phyloP scores from a whole-genome alignment of 2,797 vertebrate species.

The Danio aesculapii region DNA sequence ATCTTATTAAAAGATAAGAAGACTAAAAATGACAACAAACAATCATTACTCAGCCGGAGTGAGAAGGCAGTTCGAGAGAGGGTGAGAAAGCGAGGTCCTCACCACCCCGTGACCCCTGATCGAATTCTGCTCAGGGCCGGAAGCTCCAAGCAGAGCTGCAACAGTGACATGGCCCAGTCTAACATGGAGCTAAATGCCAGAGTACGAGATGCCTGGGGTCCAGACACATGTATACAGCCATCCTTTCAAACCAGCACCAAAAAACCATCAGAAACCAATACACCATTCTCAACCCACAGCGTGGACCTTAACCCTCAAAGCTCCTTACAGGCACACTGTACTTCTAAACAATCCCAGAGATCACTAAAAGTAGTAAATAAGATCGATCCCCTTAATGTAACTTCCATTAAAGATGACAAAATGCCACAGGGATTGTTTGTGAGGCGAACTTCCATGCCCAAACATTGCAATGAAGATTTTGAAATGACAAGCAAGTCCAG shows the following conservation, averaged over 20 bases:
- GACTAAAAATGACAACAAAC: background rate
- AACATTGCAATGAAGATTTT: slow-evolving; percentile 18
- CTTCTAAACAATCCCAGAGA: slow-evolving; percentile 21
- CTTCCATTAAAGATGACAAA: slow-evolving; percentile 51
- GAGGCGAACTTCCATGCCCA: background rate
- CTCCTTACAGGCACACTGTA: background rate
- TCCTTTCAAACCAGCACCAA: slow-evolving; percentile 8
- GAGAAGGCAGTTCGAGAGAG: slow-evolving; percentile 60
- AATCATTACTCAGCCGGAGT: slow-evolving; percentile 54
- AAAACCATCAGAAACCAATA: slow-evolving; percentile 25
- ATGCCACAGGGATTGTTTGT: slow-evolving; percentile 30
- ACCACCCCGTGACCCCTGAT: slow-evolving; percentile 63
- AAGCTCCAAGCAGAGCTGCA: slow-evolving; percentile 67
- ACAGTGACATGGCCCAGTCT: slow-evolving; percentile 56
- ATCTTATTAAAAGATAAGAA: slow-evolving; percentile 50
- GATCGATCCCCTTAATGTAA: slow-evolving; percentile 32
- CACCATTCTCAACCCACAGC: slow-evolving; percentile 2
- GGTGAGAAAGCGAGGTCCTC: slow-evolving; percentile 64
- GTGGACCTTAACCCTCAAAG: slow-evolving; percentile 16
- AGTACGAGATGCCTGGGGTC: slow-evolving; percentile 70
- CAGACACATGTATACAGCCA: background rate
- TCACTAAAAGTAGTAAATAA: background rate
- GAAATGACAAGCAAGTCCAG: slow-evolving; percentile 1
- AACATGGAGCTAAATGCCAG: slow-evolving; percentile 65
- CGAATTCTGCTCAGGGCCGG: slow-evolving; percentile 75